Evolutionary conservation across 2,113 vertebrate species (phyloP), one percentile per base, ranked within the genome.

Genomic region (Nerophis lumbriciformis): DNA sequence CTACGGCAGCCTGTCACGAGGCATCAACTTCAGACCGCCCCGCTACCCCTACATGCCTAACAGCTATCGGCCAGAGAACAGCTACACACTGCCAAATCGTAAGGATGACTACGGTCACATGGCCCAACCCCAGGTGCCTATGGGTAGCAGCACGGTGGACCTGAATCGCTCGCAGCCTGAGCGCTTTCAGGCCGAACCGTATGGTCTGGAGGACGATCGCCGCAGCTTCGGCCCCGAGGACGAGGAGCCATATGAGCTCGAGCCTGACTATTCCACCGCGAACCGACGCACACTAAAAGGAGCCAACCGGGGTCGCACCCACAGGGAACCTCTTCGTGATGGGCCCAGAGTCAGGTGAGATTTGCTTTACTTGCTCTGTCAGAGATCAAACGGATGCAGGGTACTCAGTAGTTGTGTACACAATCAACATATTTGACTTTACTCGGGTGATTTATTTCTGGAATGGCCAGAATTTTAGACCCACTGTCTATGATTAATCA

Each of bases 1-100:
- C 89, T 99, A 99, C 0, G 95, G 96, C 72, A 99, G 96, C 81
- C 89, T 99, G 73, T 96, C 97, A 1, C 93, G 96, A 0, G 95
- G 95, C 0, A 77, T 98, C 68, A 89, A 81, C 76, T 93, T 93
- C 83, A 93, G 95, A 12, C 94, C 94, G 1, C 92, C 94, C 0
- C 92, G 92, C 42, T 98, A 96, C 3, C 89, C 93, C 47, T 97
- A 94, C 7, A 36, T 92, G 65, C 88, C 93, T 0, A 93, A 93
- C 61, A 90, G 86, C 62, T 96, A 95, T 78, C 89, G 94, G 45
- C 90, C 94, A 0, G 92, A 94, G 10, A 94, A 98, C 13, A 95
- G 94, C 82, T 98, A 97, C 85, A 99, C 97, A 0, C 83, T 99
- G 72, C 96, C 95, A 2, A 90, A 92, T 74, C 91, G 94, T 11